A percentile compares a stretch with the other conserved stretches of the same genome.
Evolutionary conservation across 2,797 vertebrate species (phyloP).

Genomic region (Champsocephalus esox): DNA sequence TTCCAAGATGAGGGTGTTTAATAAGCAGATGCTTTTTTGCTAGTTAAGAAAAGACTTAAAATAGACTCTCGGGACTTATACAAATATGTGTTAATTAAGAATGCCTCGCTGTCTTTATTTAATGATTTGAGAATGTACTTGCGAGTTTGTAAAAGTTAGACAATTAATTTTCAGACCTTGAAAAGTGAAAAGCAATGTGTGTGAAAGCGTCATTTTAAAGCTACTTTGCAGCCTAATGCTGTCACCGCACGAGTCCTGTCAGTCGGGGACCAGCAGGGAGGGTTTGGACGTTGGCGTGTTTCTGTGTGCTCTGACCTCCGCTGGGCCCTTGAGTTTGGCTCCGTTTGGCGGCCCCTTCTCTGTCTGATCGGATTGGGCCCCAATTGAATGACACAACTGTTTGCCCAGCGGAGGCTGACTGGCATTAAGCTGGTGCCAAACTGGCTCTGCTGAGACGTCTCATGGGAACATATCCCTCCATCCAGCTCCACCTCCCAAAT

Average conservation of each 20-base stretch:
- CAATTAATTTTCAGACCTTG: background rate
- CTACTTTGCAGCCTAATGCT: conserved; percentile 1
- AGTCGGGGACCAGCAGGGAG: conserved; percentile 43
- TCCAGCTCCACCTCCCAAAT: conserved; percentile 52
- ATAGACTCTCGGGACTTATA: background rate
- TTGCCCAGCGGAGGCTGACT: conserved; percentile 56
- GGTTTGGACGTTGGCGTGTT: conserved; percentile 52
- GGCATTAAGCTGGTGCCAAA: conserved; percentile 65
- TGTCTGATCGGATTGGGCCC: conserved; percentile 62
- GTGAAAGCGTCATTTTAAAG: background rate
- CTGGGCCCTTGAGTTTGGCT: conserved; percentile 54
- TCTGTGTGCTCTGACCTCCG: conserved; percentile 62
- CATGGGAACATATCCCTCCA: conserved; percentile 52
- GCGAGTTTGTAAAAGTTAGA: background rate
- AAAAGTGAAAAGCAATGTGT: background rate
- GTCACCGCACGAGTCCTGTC: conserved; percentile 38
- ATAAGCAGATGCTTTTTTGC: background rate
- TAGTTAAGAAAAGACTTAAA: conserved; percentile 8
- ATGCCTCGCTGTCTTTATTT: conserved; percentile 4
- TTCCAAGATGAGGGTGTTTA: conserved; percentile 4
- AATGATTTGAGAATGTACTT: conserved; percentile 1
- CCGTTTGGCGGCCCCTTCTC: conserved; percentile 38
- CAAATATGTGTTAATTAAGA: conserved; percentile 16
- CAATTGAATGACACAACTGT: conserved; percentile 58
- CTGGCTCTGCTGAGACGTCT: conserved; percentile 53